Conservation (phyloP, 2,797 vertebrate genomes). For the Falco concolor region DNA sequence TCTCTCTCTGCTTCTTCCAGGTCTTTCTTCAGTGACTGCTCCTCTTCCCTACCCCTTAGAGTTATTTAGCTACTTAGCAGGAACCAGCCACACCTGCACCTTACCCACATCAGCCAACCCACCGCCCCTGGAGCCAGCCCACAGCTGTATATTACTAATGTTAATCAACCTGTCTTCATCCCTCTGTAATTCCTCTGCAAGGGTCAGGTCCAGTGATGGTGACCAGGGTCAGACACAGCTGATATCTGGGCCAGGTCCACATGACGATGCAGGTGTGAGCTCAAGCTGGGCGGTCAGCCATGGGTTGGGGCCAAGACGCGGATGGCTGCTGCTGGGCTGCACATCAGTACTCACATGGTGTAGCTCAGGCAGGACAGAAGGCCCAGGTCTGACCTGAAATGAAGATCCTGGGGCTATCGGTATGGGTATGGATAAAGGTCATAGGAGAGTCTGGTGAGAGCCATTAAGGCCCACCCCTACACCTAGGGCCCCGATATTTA, state of each 20-base stretch:
- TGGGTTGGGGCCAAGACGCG: too few species aligned
- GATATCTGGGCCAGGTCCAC: accelerated
- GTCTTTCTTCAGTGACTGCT: too few species aligned
- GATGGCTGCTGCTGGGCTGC: neutral
- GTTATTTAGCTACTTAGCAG: too few species aligned
- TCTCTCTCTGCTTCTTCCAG: too few species aligned
- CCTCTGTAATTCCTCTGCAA: too few species aligned
- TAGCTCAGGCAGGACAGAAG: neutral
- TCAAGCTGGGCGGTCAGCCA: neutral
- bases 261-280: neutral
- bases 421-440: neutral
- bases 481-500: too few species aligned
- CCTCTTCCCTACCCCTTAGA: too few species aligned
- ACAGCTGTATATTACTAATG: too few species aligned
- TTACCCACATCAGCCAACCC: too few species aligned
- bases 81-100: too few species aligned
- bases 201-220: neutral
- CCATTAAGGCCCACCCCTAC: neutral
- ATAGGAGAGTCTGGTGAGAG: neutral
- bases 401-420: neutral
- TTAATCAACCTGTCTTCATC: too few species aligned
- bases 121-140: too few species aligned
- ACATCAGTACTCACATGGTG: neutral
- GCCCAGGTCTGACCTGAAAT: neutral
- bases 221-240: neutral